Evolutionary conservation across 2,888 invertebrate genomes (phyloP), one percentile per base, ranked within the genome.

Genomic region (Coecobrya sp.): DNA sequence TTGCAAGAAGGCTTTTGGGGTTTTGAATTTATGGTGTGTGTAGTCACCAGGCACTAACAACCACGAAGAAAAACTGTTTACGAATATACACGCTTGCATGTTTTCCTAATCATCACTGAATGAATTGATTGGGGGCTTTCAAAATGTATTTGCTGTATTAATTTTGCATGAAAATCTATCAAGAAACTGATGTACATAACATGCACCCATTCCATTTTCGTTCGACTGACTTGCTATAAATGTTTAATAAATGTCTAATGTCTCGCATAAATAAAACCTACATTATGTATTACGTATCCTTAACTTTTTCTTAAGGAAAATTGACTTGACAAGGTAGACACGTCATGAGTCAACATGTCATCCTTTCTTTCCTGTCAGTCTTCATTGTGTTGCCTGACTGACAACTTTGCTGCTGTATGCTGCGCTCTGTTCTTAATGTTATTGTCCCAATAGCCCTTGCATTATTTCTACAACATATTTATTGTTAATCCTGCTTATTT

Each of bases 291-390:
- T 36, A 36, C 55, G 5, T 45, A 30, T 62, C 42, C 45, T 76
- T 84, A 70, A 70, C 62, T 16, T 65, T 73, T 89, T 90, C 86
- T 91, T 68, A 65, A 68, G 22, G 85, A 86, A 85, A 86, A 85
- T 91, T 65, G 89, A 89, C 82, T 89, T 89, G 90, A 91, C 90
- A 91, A 81, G 90, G 68, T 86, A 91, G 90, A 91, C 90, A 91
- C 90, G 86, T 91, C 90, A 91, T 91, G 90, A 91, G 90, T 91
- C 90, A 91, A 91, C 90, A 85, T 91, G 86, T 91, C 90, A 85
- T 90, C 85, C 79, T 76, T 68, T 81, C 73, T 85, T 91, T 86
- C 76, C 85, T 86, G 90, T 81, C 90, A 91, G 86, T 86, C 90
- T 86, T 91, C 79, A 81, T 91, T 91, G 76, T 45, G 27, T 65